Evolutionary conservation across 2,888 invertebrate species (phyloP), one percentile per base, ranked within the genome.

Genomic region (Dinocampus coccinellae): DNA sequence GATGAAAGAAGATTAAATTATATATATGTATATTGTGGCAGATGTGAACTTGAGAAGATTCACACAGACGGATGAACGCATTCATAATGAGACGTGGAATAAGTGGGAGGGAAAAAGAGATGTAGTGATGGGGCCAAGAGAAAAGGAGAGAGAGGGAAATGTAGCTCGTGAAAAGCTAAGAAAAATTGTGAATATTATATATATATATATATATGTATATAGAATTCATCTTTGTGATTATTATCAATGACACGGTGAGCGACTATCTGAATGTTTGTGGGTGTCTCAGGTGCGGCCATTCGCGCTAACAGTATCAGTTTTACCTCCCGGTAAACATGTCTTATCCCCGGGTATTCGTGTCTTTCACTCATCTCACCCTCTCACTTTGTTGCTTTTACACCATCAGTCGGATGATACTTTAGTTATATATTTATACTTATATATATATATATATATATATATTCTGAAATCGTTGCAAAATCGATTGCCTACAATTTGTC

Each of bases 231-330:
- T 47, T 47, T 58, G 61, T n/a, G 58, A 33, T 58, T 58, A 61
- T 61, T 61, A 36, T 34, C 22, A 22, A 34, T 34, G 36, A 36
- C 20, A 61, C 13, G 22, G 22, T 39, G 22, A 55, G 55, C 11
- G 60, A 69, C n/a, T 36, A 61, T 9, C 10, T 16, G 22, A 61
- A 42, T 60, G 58, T 47, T 39, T 47, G 65, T 70, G 60, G 60
- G 69, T 62, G 77, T 52, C 75, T 70, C 78, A 78, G 78, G 77
- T 78, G 78, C 47, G 74, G 47, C 67, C 69, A 75, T 78, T 73
- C 74, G 73, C 75, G 76, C 77, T 77, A 76, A 78, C 78, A 75
- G 78, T 77, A 72, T 77, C 78, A 78, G 77, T 76, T 77, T 77
- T 75, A 47, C 47, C 76, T 78, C 75, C 73, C 70, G 76, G 78